These are phyloP conservation scores for Melinaea menophilus DNA, from an alignment of 2,888 invertebrate genomes.

Conservation along the genomic window DNA sequence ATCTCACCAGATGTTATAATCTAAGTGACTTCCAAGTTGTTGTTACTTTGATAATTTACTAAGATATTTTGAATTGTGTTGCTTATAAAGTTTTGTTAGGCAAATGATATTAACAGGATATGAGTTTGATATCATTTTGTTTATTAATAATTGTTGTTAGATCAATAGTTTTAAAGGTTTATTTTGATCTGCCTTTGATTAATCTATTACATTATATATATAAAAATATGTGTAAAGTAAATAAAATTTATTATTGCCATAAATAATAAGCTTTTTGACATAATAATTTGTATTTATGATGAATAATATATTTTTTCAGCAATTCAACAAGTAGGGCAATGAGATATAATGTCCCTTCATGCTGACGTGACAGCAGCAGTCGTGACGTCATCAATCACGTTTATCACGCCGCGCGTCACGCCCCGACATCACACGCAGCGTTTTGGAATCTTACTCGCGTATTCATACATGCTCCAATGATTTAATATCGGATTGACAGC, in stretches of 20 bases:
- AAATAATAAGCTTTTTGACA: not conserved
- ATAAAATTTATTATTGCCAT: no score
- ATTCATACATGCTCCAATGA: not conserved
- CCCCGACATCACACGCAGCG: constrained; percentile 22
- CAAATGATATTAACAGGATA: not conserved
- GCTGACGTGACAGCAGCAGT: constrained; percentile 38
- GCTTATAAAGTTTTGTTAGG: not conserved
- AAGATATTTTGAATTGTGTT: constrained; percentile 2
- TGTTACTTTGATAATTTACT: constrained; percentile 2
- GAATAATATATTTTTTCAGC: constrained; percentile 11
- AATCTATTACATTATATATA: not conserved
- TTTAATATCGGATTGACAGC: no score
- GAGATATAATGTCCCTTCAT: constrained; percentile 25
- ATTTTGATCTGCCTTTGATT: not conserved
- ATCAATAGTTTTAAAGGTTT: not conserved
- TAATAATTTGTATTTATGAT: not conserved
- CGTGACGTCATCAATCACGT: constrained; percentile 71
- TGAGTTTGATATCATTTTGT: not conserved
- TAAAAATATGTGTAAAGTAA: no score
- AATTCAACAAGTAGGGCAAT: constrained; percentile 38
- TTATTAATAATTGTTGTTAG: not conserved
- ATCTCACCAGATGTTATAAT: no score
- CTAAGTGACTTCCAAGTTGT: not conserved
- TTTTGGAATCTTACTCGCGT: constrained; percentile 19
- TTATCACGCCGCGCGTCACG: constrained; percentile 51